Evolutionary conservation across 2,888 invertebrate species (phyloP).

Genomic region (Minunthozetes semirufus): DNA sequence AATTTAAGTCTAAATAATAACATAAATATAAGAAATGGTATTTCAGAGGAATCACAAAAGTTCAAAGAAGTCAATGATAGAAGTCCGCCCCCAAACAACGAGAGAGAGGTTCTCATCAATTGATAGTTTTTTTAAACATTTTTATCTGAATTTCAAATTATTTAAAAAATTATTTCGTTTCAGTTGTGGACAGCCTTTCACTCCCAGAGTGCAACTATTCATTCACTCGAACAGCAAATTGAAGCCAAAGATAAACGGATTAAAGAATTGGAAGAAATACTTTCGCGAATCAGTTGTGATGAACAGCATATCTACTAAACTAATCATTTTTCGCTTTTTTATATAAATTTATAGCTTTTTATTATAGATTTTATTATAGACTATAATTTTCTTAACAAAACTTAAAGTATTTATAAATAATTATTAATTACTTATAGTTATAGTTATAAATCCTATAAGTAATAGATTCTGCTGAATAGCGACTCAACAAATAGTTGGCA

Average conservation of each 20-base stretch:
- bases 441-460: too few relatives aligned
- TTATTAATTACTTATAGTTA: not conserved
- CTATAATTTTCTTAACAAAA: not conserved
- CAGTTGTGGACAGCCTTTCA: conserved; percentile 69
- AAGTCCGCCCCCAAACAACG: conserved; percentile 31
- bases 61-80: not conserved
- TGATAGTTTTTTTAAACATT: too few relatives aligned
- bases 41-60: not conserved
- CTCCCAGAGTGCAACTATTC: conserved; percentile 69
- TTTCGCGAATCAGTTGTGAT: not conserved
- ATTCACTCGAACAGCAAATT: conserved; percentile 67
- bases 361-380: not conserved
- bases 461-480: not conserved
- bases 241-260: conserved; percentile 70
- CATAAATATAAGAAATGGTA: conserved; percentile 6
- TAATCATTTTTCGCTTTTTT: not conserved
- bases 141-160: too few relatives aligned
- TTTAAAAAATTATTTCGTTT: conserved; percentile 34
- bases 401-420: not conserved
- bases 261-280: conserved; percentile 65
- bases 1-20: not conserved
- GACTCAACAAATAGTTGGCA: not conserved
- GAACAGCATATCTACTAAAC: conserved; percentile 5
- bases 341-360: not conserved
- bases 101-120: conserved; percentile 36